Conservation (phyloP, 2,113 vertebrate genomes). For the Neotoma lepida region DNA sequence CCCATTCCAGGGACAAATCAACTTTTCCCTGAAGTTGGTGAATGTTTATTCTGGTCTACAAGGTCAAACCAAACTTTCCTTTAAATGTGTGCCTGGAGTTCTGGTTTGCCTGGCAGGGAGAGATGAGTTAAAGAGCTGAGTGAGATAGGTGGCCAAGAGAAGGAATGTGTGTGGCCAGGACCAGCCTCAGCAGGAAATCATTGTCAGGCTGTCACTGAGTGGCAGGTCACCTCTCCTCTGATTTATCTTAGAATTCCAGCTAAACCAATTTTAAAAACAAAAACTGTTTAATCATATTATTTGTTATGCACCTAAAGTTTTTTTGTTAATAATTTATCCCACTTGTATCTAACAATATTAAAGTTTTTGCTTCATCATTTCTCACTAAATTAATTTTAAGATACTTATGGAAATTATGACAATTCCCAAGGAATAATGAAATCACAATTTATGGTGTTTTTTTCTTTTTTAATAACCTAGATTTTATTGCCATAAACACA, state of each 20-base stretch:
- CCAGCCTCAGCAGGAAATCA: neutral
- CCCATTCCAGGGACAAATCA: neutral
- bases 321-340: neutral
- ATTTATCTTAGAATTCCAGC: constrained; percentile 42
- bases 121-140: neutral
- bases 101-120: constrained; percentile 18
- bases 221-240: neutral
- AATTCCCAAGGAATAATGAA: constrained; percentile 28
- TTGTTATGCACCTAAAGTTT: neutral
- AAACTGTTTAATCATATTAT: neutral
- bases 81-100: constrained; percentile 30
- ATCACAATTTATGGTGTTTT: neutral
- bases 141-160: neutral
- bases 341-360: constrained; percentile 33
- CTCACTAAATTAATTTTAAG: neutral
- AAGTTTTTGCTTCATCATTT: neutral
- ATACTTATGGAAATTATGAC: constrained; percentile 34
- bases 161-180: neutral
- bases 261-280: neutral
- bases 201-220: neutral
- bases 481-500: constrained; percentile 49
- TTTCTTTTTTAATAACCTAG: constrained; percentile 50
- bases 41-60: constrained; percentile 16
- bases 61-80: constrained; percentile 31
- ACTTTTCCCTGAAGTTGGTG: neutral